Conservation (phyloP, 2,888 invertebrate species). For the Scrobipalpa atriplicella region DNA sequence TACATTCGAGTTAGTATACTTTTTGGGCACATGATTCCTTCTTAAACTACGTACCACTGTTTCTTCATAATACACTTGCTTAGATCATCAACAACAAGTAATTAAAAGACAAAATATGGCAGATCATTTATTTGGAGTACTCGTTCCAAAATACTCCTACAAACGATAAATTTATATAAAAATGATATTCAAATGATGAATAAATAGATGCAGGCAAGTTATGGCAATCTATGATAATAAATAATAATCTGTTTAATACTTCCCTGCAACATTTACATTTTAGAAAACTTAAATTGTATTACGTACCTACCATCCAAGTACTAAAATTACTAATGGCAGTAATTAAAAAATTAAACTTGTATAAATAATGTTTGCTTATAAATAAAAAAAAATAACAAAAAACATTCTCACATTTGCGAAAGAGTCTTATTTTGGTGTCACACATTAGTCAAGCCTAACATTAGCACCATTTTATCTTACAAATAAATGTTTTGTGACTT, state of each 20-base stretch:
- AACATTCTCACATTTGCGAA: constrained; percentile 76
- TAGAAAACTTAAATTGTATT: constrained; percentile 58
- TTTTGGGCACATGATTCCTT: constrained; percentile 80
- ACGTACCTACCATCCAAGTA: constrained; percentile 64
- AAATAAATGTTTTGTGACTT: constrained; percentile 81
- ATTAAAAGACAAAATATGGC: constrained; percentile 81
- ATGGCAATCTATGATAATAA: constrained; percentile 77
- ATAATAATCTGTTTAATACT: constrained; percentile 73
- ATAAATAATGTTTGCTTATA: constrained; percentile 79
- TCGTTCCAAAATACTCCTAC: constrained; percentile 74
- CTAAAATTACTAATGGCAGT: constrained; percentile 78
- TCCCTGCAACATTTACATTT: constrained; percentile 75
- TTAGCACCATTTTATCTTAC: constrained; percentile 81
- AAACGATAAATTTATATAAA: constrained; percentile 72
- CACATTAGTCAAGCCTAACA: constrained; percentile 80
- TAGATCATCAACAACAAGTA: constrained; percentile 73
- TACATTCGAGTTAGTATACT: constrained; percentile 83
- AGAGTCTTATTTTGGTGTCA: constrained; percentile 81
- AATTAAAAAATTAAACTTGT: constrained; percentile 72
- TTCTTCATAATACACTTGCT: constrained; percentile 65
- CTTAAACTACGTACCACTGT: constrained; percentile 76
- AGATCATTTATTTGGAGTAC: constrained; percentile 82
- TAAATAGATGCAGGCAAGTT: constrained; percentile 82
- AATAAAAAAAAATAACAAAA: constrained; percentile 79
- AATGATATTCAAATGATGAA: constrained; percentile 65